Base-by-base conservation (phyloP, 2,888 invertebrate species). In the Syritta pipiens region DNA sequence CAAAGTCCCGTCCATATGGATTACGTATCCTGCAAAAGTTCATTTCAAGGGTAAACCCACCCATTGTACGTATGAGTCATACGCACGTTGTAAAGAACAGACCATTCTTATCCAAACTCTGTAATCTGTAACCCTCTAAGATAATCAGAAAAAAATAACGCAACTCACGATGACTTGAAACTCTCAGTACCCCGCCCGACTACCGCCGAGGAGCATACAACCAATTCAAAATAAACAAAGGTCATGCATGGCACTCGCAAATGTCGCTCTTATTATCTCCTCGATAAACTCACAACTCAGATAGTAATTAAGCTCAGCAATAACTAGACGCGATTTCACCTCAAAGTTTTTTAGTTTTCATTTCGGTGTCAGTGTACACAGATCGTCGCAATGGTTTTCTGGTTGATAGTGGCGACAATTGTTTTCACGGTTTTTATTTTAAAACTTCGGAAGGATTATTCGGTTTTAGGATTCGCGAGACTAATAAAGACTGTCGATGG, bases 401-500 rank as follows among this genome's bases (percentile, higher is more conserved):
- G 28, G 44, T 12, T 65, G 19, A 53, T 68, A n/a, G 48, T 49
- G 6, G 59, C 22, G 12, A 37, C 32, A 24, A 6, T 42, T 40
- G 9, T 68, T 4, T 2, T 68, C 1, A 48, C n/a, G 12, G 4
- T 42, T 19, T 49, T 68, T 7, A 3, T 59, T 10, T 24, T 19
- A 1, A 68, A 59, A 49, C 14, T 68, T 1, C 37, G 22, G 2
- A 40, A 42, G 3, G 49, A 68, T 7, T 68, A 59, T 28, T 6
- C 26, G 1, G 49, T 68, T 22, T 10, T 57, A 1, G 35, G 26
- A 6, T 20, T 68, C 2, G n/a, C 57, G 10, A 59, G 9, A 32
- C 48, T 37, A 59, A n/a, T 85, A 0, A 84, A 72, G 20, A 85
- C 85, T 0, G 81, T 83, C 5, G 83, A 85, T 82, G 87, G 86